Evolutionary conservation across 2,797 vertebrate genomes (phyloP).

Genomic region (Anguilla obscura): DNA sequence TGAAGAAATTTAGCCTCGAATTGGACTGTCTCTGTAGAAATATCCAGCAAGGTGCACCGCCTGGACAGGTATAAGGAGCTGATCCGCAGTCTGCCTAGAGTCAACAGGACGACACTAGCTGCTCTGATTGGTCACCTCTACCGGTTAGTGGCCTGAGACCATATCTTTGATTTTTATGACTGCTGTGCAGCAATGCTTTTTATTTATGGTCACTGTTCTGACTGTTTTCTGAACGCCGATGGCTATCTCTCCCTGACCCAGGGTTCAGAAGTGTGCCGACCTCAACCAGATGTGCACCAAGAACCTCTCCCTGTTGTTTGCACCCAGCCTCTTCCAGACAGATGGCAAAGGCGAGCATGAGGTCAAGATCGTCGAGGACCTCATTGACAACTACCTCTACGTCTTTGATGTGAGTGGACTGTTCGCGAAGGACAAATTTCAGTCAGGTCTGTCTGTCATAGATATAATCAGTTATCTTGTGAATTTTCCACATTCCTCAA

Average conservation of each 20-base stretch:
- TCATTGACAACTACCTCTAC: conserved; percentile 88
- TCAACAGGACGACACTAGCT: conserved; percentile 88
- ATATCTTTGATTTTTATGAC: neutral
- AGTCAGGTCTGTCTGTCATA: neutral
- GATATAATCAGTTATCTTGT: neutral
- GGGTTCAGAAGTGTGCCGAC: conserved; percentile 92
- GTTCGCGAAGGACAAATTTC: neutral
- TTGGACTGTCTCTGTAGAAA: conserved; percentile 64
- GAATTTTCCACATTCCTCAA: neutral
- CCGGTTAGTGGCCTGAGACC: conserved; percentile 69
- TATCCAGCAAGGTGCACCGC: conserved; percentile 75
- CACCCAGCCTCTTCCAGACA: conserved; percentile 95
- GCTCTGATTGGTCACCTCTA: conserved; percentile 91
- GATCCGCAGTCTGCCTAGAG: conserved; percentile 83
- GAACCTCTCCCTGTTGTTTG: conserved; percentile 92
- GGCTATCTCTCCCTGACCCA: conserved; percentile 48
- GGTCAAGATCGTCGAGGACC: conserved; percentile 92
- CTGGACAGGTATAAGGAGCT: conserved; percentile 91
- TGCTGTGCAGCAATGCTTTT: neutral
- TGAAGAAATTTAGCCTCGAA: neutral
- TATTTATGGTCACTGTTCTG: neutral
- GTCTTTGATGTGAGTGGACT: conserved; percentile 84
- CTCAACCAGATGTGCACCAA: conserved; percentile 98
- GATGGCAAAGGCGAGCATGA: conserved; percentile 94
- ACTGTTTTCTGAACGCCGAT: neutral